phyloP scores from a whole-genome alignment of 2,797 vertebrate species.

The Notamacropus eugenii region DNA sequence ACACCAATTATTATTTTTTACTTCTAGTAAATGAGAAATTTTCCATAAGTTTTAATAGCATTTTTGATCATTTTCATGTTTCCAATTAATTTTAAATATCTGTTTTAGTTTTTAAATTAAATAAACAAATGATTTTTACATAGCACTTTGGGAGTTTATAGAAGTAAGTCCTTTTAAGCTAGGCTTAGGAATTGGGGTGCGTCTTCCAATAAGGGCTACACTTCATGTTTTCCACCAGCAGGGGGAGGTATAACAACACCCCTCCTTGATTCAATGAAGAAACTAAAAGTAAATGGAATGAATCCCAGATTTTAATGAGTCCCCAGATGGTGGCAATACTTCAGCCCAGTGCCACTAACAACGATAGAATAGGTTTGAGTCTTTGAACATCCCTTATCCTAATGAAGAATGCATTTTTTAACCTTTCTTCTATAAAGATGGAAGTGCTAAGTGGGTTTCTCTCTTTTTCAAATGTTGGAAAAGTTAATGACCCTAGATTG shows the following conservation, averaged over 20 bases:
- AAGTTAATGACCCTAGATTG: background rate
- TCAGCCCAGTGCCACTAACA: background rate
- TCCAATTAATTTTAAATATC: background rate
- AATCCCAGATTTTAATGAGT: slow-evolving; percentile 51
- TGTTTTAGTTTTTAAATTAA: background rate
- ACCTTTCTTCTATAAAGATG: background rate
- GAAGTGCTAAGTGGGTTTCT: background rate
- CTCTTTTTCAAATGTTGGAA: slow-evolving; percentile 42
- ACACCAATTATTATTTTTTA: background rate
- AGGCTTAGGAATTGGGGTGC: background rate
- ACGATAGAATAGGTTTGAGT: background rate
- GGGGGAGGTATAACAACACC: slow-evolving; percentile 78
- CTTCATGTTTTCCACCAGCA: slow-evolving; percentile 78
- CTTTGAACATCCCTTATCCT: background rate
- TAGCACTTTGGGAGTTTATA: background rate
- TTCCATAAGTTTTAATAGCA: background rate
- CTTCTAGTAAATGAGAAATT: slow-evolving; percentile 2
- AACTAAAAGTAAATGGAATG: slow-evolving; percentile 24
- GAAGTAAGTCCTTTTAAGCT: background rate
- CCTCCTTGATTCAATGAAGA: background rate
- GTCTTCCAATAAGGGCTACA: slow-evolving; percentile 57
- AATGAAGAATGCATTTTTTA: background rate
- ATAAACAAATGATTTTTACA: background rate
- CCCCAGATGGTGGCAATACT: background rate
- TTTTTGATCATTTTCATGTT: slow-evolving; percentile 23